phyloP scores from a whole-genome alignment of 2,888 invertebrate genomes.

The Ophion obscuratus region DNA sequence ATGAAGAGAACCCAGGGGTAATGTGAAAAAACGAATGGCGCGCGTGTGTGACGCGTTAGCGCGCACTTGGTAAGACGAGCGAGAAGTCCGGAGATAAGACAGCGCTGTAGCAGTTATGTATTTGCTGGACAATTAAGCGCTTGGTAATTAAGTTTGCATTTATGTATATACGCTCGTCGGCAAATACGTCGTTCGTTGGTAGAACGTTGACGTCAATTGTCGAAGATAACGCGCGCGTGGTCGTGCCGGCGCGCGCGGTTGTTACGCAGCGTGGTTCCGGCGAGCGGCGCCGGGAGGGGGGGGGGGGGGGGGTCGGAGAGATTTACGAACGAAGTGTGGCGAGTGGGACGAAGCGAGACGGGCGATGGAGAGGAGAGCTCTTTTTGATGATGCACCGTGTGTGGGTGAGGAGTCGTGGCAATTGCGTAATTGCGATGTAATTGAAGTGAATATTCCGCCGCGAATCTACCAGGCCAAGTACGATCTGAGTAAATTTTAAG shows the following conservation, averaged over 20 bases:
- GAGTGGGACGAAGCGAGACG: neutral
- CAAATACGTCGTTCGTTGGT: conserved; percentile 69
- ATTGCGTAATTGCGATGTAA: neutral
- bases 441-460: neutral
- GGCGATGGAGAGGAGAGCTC: conserved; percentile 14
- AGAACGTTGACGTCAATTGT: conserved; percentile 81
- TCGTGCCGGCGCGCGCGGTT: conserved; percentile 50
- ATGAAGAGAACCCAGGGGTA: too few species aligned
- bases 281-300: conserved; percentile 36
- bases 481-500: neutral
- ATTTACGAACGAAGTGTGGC: neutral
- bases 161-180: neutral
- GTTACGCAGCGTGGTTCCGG: conserved; percentile 19
- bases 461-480: neutral
- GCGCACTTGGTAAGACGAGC: conserved; percentile 2
- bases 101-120: conserved; percentile 45
- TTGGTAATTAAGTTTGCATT: conserved; percentile 73
- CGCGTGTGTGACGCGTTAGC: conserved; percentile 11
- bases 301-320: neutral
- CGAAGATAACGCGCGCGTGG: conserved; percentile 77
- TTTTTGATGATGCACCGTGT: neutral
- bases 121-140: conserved; percentile 75
- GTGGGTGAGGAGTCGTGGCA: neutral
- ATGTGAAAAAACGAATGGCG: neutral
- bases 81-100: conserved; percentile 9